Evolutionary conservation across 1,140 invertebrate genomes (phyloP).

Genomic region (Littorina saxatilis): DNA sequence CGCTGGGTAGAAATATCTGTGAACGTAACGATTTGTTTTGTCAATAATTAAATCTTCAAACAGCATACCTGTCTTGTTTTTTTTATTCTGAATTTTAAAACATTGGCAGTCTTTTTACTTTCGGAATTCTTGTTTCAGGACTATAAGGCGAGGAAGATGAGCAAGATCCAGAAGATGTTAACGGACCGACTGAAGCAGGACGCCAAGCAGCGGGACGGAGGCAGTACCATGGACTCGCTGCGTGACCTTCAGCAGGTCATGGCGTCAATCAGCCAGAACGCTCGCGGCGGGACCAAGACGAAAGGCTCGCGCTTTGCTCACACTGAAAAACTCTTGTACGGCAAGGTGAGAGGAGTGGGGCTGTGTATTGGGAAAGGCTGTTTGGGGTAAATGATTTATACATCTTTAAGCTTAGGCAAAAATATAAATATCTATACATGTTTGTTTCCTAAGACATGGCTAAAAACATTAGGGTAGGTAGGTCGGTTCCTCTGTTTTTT

Average conservation of each 20-base stretch:
- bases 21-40: too few species aligned
- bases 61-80: too few species aligned
- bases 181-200: constrained; percentile 67
- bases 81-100: too few species aligned
- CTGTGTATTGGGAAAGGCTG: neutral
- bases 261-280: constrained; percentile 56
- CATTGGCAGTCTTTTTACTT: too few species aligned
- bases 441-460: neutral
- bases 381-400: neutral
- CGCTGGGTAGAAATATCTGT: too few species aligned
- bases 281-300: constrained; percentile 51
- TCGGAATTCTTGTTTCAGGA: constrained; percentile 57
- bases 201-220: constrained; percentile 55
- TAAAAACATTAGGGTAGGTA: too few species aligned
- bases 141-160: constrained; percentile 67
- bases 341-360: constrained; percentile 61
- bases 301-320: constrained; percentile 76
- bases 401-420: too few species aligned
- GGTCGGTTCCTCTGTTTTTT: too few species aligned
- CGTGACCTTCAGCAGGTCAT: constrained; percentile 69
- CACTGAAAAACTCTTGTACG: constrained; percentile 76
- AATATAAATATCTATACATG: too few species aligned
- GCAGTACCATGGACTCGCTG: constrained; percentile 34
- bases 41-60: too few species aligned
- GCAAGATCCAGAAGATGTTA: constrained; percentile 64